Evolutionary conservation across 2,797 vertebrate species (phyloP).

Genomic region (Mus minutoides): DNA sequence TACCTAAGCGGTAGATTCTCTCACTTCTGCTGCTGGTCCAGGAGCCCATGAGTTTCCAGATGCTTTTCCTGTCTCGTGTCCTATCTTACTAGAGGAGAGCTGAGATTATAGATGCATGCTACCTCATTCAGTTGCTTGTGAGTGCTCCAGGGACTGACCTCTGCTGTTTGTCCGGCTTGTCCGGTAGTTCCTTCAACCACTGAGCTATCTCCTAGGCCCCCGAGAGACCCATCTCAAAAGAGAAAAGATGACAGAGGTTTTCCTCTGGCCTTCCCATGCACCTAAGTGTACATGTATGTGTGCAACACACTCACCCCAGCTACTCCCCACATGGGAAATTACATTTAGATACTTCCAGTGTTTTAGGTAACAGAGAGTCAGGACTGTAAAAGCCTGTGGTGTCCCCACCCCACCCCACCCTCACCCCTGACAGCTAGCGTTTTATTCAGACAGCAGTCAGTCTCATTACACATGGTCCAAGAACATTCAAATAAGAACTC

Average conservation of each 20-base stretch:
- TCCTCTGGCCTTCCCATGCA: neutral
- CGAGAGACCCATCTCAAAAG: neutral
- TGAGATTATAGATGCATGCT: neutral
- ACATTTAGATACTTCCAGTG: neutral
- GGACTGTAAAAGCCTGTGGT: neutral
- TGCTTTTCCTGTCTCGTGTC: neutral
- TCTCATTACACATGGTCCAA: neutral
- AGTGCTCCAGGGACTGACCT: no score
- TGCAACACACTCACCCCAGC: neutral
- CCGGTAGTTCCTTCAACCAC: neutral
- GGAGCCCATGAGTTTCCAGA: neutral
- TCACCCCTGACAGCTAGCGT: neutral
- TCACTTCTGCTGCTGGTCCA: neutral
- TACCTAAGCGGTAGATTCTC: neutral
- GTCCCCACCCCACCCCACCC: rapidly evolving
- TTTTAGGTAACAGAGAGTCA: slow-evolving; percentile 32
- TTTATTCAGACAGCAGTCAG: neutral
- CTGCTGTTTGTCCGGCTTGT: neutral
- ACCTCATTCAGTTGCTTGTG: neutral
- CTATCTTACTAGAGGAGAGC: no score
- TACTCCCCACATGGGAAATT: neutral
- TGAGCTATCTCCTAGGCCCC: neutral
- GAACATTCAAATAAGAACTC: neutral
- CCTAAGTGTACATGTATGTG: neutral
- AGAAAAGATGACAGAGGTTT: neutral